Evolutionary conservation across 2,797 vertebrate species (phyloP).

Genomic region (Podargus strigoides): DNA sequence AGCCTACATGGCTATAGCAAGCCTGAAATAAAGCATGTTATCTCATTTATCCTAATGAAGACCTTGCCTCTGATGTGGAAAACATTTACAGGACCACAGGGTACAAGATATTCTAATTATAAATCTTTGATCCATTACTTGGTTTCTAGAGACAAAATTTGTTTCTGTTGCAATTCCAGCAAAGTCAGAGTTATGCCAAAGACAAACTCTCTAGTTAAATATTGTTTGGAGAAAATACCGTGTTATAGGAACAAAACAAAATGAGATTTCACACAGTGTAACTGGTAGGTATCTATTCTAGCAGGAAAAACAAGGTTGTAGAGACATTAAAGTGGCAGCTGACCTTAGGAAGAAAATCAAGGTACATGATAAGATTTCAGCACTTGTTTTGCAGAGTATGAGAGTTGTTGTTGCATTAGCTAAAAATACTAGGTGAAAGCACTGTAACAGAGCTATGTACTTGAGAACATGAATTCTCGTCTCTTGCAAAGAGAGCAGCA

Average conservation of each 20-base stretch:
- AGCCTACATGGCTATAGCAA: neutral
- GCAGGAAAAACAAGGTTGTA: neutral
- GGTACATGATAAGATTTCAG: neutral
- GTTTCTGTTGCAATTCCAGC: neutral
- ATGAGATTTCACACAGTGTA: neutral
- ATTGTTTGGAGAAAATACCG: neutral
- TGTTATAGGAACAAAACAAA: neutral
- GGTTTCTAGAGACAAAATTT: neutral
- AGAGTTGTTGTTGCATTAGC: neutral
- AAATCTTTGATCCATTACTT: conserved; percentile 23
- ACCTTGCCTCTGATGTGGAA: conserved; percentile 12
- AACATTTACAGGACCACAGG: neutral
- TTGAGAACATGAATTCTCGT: neutral
- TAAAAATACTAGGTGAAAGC: neutral
- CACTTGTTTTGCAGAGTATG: neutral
- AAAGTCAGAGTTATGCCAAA: neutral
- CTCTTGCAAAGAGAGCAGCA: neutral
- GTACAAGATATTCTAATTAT: neutral
- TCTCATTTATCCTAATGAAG: conserved; percentile 1
- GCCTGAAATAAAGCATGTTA: neutral
- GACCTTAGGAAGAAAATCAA: neutral
- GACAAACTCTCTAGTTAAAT: neutral
- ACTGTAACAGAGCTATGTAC: neutral
- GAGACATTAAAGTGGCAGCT: neutral
- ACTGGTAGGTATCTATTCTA: neutral